Percentiles rank a stretch among this genome's conserved stretches.
These are phyloP conservation scores for Lepeophtheirus salmonis DNA, from an alignment of 1,140 invertebrate genomes.

Conservation along the genomic window DNA sequence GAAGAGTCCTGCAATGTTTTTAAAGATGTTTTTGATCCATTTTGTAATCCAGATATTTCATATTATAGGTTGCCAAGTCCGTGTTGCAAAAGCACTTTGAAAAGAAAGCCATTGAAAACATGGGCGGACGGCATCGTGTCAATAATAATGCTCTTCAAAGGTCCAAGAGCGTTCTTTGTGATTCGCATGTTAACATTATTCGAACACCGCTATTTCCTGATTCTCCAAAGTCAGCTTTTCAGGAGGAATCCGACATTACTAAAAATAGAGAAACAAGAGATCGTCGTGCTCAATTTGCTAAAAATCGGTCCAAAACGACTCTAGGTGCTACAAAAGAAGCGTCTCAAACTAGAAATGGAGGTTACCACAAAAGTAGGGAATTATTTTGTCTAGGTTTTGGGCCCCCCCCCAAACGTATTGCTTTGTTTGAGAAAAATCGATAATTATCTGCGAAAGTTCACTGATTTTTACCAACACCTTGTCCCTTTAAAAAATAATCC, in stretches of 20 bases:
- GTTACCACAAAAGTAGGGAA: too few species aligned
- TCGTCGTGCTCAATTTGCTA: background rate
- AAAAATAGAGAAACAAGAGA: background rate
- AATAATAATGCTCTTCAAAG: background rate
- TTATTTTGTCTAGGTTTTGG: too few species aligned
- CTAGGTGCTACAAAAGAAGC: background rate
- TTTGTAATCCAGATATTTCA: background rate
- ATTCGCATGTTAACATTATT: background rate
- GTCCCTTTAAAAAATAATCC: too few species aligned
- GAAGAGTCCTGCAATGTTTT: background rate
- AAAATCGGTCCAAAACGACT: background rate
- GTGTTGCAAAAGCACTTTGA: background rate
- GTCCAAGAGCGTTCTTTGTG: background rate
- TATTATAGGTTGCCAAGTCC: background rate
- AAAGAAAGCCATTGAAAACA: background rate
- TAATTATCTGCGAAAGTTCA: too few species aligned
- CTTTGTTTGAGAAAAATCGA: too few species aligned
- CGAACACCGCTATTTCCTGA: background rate
- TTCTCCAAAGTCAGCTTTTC: background rate
- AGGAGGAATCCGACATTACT: background rate
- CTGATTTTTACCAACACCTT: too few species aligned
- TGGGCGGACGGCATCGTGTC: background rate
- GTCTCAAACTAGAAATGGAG: too few species aligned
- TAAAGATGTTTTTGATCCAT: background rate
- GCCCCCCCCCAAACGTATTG: too few species aligned